phyloP scores from a whole-genome alignment of 1,140 invertebrate species.

The Zaprionus lachaisei region DNA sequence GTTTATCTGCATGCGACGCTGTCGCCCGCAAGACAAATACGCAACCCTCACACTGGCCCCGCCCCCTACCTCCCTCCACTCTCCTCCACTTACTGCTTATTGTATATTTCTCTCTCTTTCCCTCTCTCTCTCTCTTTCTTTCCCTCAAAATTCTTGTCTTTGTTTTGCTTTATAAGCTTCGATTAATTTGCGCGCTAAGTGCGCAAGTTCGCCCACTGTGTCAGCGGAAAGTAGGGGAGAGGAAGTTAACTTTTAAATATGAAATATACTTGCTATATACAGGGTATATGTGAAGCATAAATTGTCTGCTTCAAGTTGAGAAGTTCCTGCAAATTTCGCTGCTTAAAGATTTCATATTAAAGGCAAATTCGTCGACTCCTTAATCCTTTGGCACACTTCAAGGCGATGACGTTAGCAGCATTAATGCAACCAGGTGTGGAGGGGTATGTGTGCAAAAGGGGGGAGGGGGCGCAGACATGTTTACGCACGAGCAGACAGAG shows the following conservation, averaged over 20 bases:
- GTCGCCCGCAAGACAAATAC: constrained; percentile 45
- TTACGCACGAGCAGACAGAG: not conserved
- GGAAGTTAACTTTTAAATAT: not conserved
- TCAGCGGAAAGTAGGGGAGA: not conserved
- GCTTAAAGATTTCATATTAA: not conserved
- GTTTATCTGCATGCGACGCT: constrained; percentile 79
- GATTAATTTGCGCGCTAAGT: constrained; percentile 76
- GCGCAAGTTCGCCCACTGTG: constrained; percentile 25
- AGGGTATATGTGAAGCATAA: not conserved
- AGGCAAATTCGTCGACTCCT: not conserved
- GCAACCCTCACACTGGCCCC: not conserved
- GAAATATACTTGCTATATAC: not conserved
- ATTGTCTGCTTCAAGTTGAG: not conserved
- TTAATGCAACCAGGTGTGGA: not conserved
- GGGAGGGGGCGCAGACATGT: not conserved
- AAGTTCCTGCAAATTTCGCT: not conserved
- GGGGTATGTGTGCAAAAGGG: not conserved
- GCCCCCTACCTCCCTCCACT: not conserved
- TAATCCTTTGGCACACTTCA: not conserved
- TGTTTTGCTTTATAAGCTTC: constrained; percentile 77
- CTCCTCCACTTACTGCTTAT: not conserved
- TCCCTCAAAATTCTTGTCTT: constrained; percentile 39
- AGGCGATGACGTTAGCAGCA: not conserved
- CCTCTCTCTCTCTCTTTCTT: not conserved
- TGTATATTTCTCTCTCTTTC: constrained; percentile 1